These are phyloP conservation scores for Eptesicus fuscus DNA, from an alignment of 2,113 vertebrate genomes.

Conservation along the genomic window DNA sequence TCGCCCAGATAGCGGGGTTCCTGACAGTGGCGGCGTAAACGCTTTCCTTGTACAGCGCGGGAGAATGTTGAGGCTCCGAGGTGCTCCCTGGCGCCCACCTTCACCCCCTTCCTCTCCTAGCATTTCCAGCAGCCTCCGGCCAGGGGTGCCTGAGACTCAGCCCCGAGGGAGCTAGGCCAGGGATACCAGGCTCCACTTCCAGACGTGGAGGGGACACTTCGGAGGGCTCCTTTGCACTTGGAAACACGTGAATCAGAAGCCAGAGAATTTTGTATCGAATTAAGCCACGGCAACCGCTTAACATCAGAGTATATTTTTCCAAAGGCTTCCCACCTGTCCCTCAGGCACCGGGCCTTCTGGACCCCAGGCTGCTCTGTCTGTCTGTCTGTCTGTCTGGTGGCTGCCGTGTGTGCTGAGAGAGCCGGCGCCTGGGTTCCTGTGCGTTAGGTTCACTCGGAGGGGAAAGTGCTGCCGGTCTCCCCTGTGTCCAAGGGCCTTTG, in stretches of 20 bases:
- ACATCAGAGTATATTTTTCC: neutral
- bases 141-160: neutral
- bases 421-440: neutral
- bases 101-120: neutral
- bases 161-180: neutral
- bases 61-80: neutral
- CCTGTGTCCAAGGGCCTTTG: slow-evolving; percentile 18
- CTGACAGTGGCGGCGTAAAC: slow-evolving; percentile 54
- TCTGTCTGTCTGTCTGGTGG: neutral
- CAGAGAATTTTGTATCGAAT: neutral
- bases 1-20: slow-evolving; percentile 71
- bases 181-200: neutral
- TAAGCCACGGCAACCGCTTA: neutral
- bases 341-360: neutral
- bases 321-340: neutral
- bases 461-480: neutral
- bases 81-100: neutral
- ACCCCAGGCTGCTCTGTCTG: neutral
- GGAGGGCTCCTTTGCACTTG: neutral
- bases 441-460: neutral
- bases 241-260: neutral
- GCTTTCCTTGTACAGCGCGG: slow-evolving; percentile 48
- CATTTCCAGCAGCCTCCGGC: neutral
- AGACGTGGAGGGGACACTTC: neutral
- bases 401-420: neutral